These are phyloP conservation scores for Paedocypris micromegethes DNA, from an alignment of 2,797 vertebrate species.

Conservation along the genomic window DNA sequence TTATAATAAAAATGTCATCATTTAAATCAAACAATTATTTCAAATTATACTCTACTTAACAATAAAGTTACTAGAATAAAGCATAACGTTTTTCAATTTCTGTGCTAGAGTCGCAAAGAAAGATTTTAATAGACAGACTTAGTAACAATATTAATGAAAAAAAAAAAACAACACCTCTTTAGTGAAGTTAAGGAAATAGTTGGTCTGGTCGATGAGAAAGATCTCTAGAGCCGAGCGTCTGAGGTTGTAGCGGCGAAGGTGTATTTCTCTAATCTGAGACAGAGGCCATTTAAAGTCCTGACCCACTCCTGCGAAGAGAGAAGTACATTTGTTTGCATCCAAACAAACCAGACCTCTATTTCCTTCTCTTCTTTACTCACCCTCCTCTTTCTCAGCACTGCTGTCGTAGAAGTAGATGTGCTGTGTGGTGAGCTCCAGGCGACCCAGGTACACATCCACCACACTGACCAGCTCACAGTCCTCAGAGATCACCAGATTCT, in stretches of 20 bases:
- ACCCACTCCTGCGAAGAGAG: conserved; percentile 70
- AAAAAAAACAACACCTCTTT: conserved; percentile 75
- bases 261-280: conserved; percentile 89
- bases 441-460: conserved; percentile 85
- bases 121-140: too few relatives aligned
- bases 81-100: too few relatives aligned
- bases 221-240: conserved; percentile 93
- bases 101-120: too few relatives aligned
- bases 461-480: conserved; percentile 92
- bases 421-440: conserved; percentile 90
- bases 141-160: too few relatives aligned
- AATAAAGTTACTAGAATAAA: too few relatives aligned
- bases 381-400: conserved; percentile 93
- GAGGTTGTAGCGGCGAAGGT: conserved; percentile 89
- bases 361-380: conserved; percentile 53
- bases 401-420: conserved; percentile 93
- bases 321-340: too few relatives aligned
- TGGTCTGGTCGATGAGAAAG: conserved; percentile 95
- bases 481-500: conserved; percentile 87
- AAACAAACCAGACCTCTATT: background rate
- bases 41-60: too few relatives aligned
- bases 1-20: too few relatives aligned
- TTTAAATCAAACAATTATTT: too few relatives aligned
- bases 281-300: conserved; percentile 97
- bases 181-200: conserved; percentile 95